Evolutionary conservation across 2,888 invertebrate genomes (phyloP).

Genomic region (Myopa testacea): DNA sequence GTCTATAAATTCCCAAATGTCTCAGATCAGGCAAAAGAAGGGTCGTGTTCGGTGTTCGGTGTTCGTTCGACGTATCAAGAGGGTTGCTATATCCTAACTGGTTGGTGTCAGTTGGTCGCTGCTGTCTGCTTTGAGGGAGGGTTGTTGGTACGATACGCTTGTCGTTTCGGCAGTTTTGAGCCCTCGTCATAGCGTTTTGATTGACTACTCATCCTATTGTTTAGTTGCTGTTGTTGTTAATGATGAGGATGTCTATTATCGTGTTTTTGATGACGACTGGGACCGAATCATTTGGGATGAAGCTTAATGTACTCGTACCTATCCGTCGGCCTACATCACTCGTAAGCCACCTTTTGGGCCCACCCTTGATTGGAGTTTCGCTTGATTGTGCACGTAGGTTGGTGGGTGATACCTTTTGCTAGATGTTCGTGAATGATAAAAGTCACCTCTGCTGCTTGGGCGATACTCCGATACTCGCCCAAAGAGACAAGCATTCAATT

Average conservation of each 20-base stretch:
- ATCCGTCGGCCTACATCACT: too few relatives aligned
- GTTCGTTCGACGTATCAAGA: constrained; percentile 20
- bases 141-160: background rate
- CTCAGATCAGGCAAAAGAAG: background rate
- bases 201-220: constrained; percentile 59
- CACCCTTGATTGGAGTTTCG: background rate
- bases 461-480: background rate
- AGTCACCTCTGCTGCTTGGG: background rate
- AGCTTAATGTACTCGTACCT: too few relatives aligned
- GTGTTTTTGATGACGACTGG: constrained; percentile 44
- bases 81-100: constrained; percentile 32
- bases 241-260: constrained; percentile 34
- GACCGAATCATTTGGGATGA: constrained; percentile 37
- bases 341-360: too few relatives aligned
- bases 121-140: background rate
- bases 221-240: constrained; percentile 20
- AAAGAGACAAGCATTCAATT: constrained; percentile 35
- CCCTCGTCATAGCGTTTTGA: constrained; percentile 64
- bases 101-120: constrained; percentile 24
- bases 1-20: constrained; percentile 47
- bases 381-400: constrained; percentile 14
- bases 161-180: constrained; percentile 47
- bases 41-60: background rate
- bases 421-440: background rate
- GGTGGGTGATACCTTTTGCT: constrained; percentile 24